Base-by-base conservation (phyloP, 2,113 vertebrate species). In the Peromyscus maniculatus region DNA sequence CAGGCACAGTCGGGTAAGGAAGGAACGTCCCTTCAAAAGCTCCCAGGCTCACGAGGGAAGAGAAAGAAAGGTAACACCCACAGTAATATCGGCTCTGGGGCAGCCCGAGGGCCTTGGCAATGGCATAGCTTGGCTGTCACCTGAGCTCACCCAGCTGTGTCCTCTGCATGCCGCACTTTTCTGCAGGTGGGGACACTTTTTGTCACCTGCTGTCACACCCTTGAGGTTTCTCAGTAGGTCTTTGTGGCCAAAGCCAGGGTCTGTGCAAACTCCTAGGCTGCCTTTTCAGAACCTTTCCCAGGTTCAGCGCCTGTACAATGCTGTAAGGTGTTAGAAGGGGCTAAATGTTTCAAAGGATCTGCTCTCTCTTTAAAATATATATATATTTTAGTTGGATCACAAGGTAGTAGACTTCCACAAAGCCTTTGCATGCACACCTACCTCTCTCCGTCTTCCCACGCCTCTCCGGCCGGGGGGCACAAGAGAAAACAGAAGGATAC, bases 51-150 rank as follows among this genome's bases (percentile, higher is more conserved):
- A 39, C 33, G 2, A 31, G 46, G 72, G n/a, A 86, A 33, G 26
- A 71, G 83, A 21, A 1, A 72, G n/a, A 80, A 39, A 28, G 3
- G 5, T 19, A 43, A 36, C 3, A 11, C 43, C 16, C 16, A 7
- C 8, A 31, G 39, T 69, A 4, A 4, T 1, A 52, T 2, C 1
- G 10, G 49, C 17, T 11, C 8, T 33, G 0, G 0, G 16, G 24
- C 36, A 75, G 93, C 31, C 39, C 19, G 7, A 31, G 77, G 62
- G 36, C 15, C 22, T 57, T 15, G 33, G 36, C 49, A 89, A 31
- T 59, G 66, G 71, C 26, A 43, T 15, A 72, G 43, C 46, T 19
- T 24, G 36, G n/a, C 55, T 26, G 69, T 77, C 28, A 33, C 39
- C 21, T 2, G 6, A 49, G 26, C 21, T 21, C 7, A 49, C 1